Evolutionary conservation across 2,113 vertebrate species (phyloP), one percentile per base, ranked within the genome.

Genomic region (Ramphastos sulfuratus): DNA sequence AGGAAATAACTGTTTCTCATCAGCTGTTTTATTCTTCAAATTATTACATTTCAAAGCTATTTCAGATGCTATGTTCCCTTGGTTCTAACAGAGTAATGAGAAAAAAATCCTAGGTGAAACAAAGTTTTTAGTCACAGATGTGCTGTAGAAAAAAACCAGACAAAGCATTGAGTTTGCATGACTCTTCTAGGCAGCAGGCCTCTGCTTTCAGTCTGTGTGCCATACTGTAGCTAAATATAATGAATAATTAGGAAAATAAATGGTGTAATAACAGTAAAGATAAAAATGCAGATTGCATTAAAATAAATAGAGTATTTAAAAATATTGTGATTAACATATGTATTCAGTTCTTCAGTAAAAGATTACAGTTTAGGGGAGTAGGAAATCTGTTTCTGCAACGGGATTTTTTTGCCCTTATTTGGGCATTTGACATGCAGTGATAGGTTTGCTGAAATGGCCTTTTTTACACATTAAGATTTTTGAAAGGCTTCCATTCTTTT

Each of bases 401-500:
- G 17, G 3, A 4, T 35, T 64, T 55, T 31, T 37, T 7, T 2
- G 4, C 23, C 20, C 71, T 48, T 89, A 48, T 95, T 96, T 92
- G 91, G 46, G 20, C 63, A 91, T 96, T 96, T 94, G 92, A 92
- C 83, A 83, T 87, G 58, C 55, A 82, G 25, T 73, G 14, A 35
- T 61, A 30, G n/a, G 59, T 90, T 95, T 82, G 88, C 83, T 87
- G 48, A 90, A 96, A 89, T 3, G 6, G 33, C 56, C 50, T 95
- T 56, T 80, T 95, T 86, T 94, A 73, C 74, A 75, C 72, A 75
- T 91, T 73, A 92, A 77, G 21, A 58, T 33, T 94, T 92, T 95
- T 85, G 73, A 97, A 94, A 92, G 25, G 19, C 35, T 63, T 94
- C 48, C 33, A 65, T 46, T 89, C 86, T 89, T 78, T 70, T 33